Evolutionary conservation across 1,140 invertebrate genomes (phyloP), one percentile per base, ranked within the genome.

Genomic region (Eriosoma lanigerum): DNA sequence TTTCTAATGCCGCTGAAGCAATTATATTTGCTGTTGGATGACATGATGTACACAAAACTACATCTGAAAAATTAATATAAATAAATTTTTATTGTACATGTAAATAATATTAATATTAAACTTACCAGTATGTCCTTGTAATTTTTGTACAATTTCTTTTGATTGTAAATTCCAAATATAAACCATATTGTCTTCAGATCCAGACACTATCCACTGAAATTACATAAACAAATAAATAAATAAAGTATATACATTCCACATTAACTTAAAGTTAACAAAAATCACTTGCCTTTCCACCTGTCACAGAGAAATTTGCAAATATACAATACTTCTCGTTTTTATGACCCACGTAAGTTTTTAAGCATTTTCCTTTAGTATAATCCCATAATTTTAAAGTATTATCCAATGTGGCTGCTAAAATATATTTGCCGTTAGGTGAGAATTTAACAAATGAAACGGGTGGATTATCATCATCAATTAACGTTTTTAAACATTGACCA

Each of bases 151-250:
- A 82, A 99, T 95, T 89, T 99, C 97, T 88, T 99, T 99, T 21
- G 96, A 98, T 85, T 99, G 98, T 78, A 99, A 88, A 89, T 99
- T 99, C 98, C 98, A 99, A 84, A 99, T 98, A 84, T 98, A 99
- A 4, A 99, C 96, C 89, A 97, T 90, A 85, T 98, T 97, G 86
- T 99, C 98, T 88, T 99, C 98, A n/a, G 97, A 99, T 19, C 98
- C 98, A 72, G 96, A 98, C 60, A 99, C 97, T 86, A 99, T 99
- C 98, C 98, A 99, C 94, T 97, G 86, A 60, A 89, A 87, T 84
- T 8, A 48, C 8, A 80, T 84, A 84, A 82, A 83, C 32, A 75
- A 73, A 29, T 50, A 48, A 62, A 70, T 38, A 38, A 38, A 4
- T 38, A 8, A 38, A 81, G 66, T 81, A 68, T 68, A 17, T 8